Evolutionary conservation across 2,888 invertebrate genomes (phyloP).

Genomic region (Strigamia maritima): DNA sequence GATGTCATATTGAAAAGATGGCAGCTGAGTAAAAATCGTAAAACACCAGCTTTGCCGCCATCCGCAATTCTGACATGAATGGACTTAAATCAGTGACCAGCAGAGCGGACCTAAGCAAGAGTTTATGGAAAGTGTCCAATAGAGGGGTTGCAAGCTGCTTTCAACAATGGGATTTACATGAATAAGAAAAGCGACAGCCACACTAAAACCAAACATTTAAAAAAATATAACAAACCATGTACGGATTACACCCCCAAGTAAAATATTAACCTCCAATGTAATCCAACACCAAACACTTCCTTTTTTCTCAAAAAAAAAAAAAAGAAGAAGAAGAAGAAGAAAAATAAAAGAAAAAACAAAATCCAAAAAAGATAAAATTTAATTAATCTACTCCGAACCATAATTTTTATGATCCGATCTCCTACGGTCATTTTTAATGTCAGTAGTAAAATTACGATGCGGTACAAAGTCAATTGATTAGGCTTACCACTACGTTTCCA

Average conservation of each 20-base stretch:
- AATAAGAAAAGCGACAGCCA: conserved; percentile 23
- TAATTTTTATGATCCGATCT: neutral
- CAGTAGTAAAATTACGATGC: conserved; percentile 26
- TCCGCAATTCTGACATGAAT: conserved; percentile 23
- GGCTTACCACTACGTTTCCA: conserved; percentile 29
- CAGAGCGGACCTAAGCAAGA: conserved; percentile 32
- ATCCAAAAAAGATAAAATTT: neutral
- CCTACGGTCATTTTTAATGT: conserved; percentile 5
- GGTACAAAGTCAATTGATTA: conserved; percentile 32
- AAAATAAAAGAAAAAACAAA: neutral
- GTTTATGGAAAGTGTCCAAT: conserved; percentile 30
- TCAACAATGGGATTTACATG: conserved; percentile 32
- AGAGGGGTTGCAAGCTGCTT: conserved; percentile 32
- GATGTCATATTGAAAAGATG: conserved; percentile 32
- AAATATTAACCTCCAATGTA: neutral
- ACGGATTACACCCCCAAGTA: neutral
- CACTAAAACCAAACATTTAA: conserved; percentile 13
- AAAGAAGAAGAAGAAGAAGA: neutral
- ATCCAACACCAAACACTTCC: neutral
- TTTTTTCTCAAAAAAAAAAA: neutral
- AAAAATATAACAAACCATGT: conserved; percentile 4
- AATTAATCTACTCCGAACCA: neutral
- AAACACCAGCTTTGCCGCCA: conserved; percentile 25
- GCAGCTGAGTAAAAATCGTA: conserved; percentile 25
- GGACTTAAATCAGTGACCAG: conserved; percentile 34